Conservation (phyloP, 2,797 vertebrate genomes). For the Enteromius afrohamiltoni region DNA sequence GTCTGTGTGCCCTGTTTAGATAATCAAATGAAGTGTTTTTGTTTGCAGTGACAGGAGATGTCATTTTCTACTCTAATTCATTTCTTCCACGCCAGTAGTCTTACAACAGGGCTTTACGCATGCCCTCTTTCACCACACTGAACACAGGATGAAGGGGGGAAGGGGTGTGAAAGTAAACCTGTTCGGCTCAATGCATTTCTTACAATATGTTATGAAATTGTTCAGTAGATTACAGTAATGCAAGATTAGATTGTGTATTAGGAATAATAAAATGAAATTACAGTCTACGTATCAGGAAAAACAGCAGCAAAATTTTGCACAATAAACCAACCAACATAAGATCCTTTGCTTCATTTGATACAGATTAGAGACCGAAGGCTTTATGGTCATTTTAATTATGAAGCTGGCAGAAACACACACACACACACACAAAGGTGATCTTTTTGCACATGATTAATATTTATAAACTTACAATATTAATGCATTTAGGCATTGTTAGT, state of each 20-base stretch:
- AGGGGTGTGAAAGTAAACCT: neutral
- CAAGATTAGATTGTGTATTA: neutral
- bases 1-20: neutral
- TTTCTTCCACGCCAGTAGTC: slow-evolving; percentile 49
- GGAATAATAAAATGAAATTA: neutral
- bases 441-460: neutral
- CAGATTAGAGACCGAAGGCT: slow-evolving; percentile 19
- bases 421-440: neutral
- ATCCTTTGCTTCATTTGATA: slow-evolving; percentile 10
- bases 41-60: neutral
- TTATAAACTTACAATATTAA: neutral
- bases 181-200: neutral
- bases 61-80: slow-evolving; percentile 51
- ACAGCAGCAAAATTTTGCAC: neutral
- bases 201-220: neutral
- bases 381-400: neutral
- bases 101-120: slow-evolving; percentile 29
- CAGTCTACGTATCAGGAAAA: neutral
- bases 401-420: neutral
- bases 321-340: neutral
- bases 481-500: neutral
- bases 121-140: slow-evolving; percentile 41
- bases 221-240: neutral
- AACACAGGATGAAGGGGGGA: neutral
- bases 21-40: neutral